Conservation (phyloP, 2,797 vertebrate genomes). For the Fundulus diaphanus region DNA sequence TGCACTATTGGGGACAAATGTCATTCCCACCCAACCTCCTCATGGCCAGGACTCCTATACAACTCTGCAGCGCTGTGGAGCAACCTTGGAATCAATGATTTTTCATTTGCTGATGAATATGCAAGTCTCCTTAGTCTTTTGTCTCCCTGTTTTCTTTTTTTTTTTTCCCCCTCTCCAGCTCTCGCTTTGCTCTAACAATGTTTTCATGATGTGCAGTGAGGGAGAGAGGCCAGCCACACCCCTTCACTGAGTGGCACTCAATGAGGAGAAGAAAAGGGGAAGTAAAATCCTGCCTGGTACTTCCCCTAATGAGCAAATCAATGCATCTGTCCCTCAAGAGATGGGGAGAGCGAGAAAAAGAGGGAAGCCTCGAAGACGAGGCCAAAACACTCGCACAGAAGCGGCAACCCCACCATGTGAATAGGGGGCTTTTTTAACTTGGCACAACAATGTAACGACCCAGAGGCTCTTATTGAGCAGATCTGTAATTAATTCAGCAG, state of each 20-base stretch:
- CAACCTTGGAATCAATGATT: slow-evolving; percentile 78
- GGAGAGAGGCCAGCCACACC: slow-evolving; percentile 84
- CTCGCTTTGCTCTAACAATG: slow-evolving; percentile 55
- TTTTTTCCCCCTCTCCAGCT: slow-evolving; percentile 26
- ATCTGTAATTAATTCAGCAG: slow-evolving; percentile 80
- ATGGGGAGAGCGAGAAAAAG: slow-evolving; percentile 64
- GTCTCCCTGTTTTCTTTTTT: slow-evolving; percentile 62
- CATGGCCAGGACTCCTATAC: slow-evolving; percentile 42
- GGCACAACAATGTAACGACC: slow-evolving; percentile 81
- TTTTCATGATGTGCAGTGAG: slow-evolving; percentile 84
- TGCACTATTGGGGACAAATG: slow-evolving; percentile 82
- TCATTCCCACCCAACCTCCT: slow-evolving; percentile 63
- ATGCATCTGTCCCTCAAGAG: slow-evolving; percentile 83
- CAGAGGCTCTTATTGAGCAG: slow-evolving; percentile 69
- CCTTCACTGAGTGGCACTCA: slow-evolving; percentile 79
- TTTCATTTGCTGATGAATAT: slow-evolving; percentile 88
- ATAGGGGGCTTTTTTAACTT: slow-evolving; percentile 80
- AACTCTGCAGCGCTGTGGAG: slow-evolving; percentile 24
- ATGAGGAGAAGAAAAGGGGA: slow-evolving; percentile 75
- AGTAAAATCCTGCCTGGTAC: slow-evolving; percentile 74
- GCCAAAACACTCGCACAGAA: slow-evolving; percentile 83
- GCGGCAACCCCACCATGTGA: slow-evolving; percentile 79
- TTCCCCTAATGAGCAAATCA: slow-evolving; percentile 85
- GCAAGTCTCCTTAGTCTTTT: slow-evolving; percentile 72
- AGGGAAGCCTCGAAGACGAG: slow-evolving; percentile 70